Conservation (phyloP, 2,888 invertebrate genomes). For the Microctonus hyperodae region DNA sequence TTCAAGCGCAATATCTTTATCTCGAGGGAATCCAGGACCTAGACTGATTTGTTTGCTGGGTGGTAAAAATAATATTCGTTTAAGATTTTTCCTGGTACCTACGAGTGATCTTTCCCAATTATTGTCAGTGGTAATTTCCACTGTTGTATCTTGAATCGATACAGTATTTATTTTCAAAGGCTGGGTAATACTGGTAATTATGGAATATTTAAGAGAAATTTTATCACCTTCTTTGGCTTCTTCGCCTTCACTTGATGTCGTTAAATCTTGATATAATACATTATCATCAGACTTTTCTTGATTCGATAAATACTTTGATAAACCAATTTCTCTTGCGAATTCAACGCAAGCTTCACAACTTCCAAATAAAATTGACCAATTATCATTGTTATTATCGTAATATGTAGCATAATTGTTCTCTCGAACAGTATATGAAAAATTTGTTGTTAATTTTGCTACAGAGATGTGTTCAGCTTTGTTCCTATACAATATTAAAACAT, state of each 20-base stretch:
- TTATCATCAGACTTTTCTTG: conserved; percentile 42
- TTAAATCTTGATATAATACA: conserved; percentile 52
- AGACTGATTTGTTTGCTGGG: conserved; percentile 56
- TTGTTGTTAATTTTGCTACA: conserved; percentile 46
- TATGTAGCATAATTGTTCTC: conserved; percentile 55
- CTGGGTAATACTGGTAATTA: conserved; percentile 46
- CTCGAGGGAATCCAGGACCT: conserved; percentile 56
- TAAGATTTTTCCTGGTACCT: conserved; percentile 45
- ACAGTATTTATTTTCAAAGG: conserved; percentile 45
- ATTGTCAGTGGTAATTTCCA: conserved; percentile 51
- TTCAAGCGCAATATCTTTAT: conserved; percentile 52
- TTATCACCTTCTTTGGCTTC: conserved; percentile 48
- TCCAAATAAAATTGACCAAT: conserved; percentile 68
- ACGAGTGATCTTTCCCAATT: conserved; percentile 55
- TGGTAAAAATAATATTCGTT: conserved; percentile 51
- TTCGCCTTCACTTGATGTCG: conserved; percentile 34
- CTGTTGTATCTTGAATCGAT: conserved; percentile 44
- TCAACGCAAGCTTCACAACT: conserved; percentile 50
- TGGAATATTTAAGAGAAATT: conserved; percentile 47
- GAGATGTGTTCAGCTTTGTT: conserved; percentile 55
- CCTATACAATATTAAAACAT: conserved; percentile 58
- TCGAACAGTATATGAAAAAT: conserved; percentile 53
- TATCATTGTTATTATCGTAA: conserved; percentile 65
- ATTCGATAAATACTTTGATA: conserved; percentile 49
- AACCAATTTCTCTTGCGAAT: conserved; percentile 55